These are phyloP conservation scores for Orussus abietinus DNA, from an alignment of 1,140 invertebrate species.

Conservation along the genomic window DNA sequence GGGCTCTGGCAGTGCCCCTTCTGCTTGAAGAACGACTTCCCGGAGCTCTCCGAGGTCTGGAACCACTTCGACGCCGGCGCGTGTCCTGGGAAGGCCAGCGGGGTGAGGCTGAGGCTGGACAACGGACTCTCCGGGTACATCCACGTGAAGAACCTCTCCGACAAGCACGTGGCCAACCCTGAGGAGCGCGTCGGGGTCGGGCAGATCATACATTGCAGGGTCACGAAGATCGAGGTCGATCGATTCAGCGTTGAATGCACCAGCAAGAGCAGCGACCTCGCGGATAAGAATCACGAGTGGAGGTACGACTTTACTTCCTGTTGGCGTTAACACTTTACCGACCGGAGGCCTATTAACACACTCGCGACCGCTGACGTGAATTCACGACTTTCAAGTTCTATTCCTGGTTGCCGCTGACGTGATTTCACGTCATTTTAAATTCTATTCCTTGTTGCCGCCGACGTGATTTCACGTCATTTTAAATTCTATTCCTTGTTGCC, in stretches of 20 bases:
- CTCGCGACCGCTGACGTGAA: no score
- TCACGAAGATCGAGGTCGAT: slow-evolving; percentile 94
- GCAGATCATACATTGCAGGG: slow-evolving; percentile 89
- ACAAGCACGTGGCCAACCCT: slow-evolving; percentile 89
- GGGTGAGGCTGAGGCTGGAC: slow-evolving; percentile 85
- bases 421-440: no score
- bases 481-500: no score
- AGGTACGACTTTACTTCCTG: no score
- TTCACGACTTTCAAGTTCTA: no score
- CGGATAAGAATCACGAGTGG: slow-evolving; percentile 89
- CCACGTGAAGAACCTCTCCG: slow-evolving; percentile 91
- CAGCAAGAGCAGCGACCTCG: slow-evolving; percentile 87
- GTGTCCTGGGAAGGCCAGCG: slow-evolving; percentile 93
- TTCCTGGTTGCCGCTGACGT: no score
- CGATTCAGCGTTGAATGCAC: slow-evolving; percentile 92
- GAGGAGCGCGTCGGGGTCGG: slow-evolving; percentile 83
- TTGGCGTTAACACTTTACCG: no score
- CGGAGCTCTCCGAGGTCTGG: slow-evolving; percentile 95
- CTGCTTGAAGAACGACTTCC: slow-evolving; percentile 93
- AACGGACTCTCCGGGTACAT: slow-evolving; percentile 95
- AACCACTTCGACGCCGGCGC: slow-evolving; percentile 95
- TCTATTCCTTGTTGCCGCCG: no score
- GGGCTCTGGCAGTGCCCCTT: slow-evolving; percentile 97
- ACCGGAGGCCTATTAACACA: no score
- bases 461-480: no score